phyloP scores from a whole-genome alignment of 2,113 vertebrate species.

The Romanogobio albipinnatus region DNA sequence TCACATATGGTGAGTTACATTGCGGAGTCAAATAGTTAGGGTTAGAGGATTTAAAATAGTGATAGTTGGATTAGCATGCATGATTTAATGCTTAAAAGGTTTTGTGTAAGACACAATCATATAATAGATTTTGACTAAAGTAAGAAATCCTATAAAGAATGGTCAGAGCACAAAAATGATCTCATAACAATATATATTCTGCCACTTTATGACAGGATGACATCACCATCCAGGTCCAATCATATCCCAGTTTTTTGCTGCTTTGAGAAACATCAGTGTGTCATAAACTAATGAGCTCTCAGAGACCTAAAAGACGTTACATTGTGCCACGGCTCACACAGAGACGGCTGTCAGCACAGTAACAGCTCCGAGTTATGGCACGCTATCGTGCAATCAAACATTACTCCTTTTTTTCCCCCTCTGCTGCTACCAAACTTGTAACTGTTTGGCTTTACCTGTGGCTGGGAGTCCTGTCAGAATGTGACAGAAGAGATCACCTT shows the following conservation, averaged over 20 bases:
- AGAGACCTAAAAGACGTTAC: slow-evolving; percentile 8
- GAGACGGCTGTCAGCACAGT: slow-evolving; percentile 65
- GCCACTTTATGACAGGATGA: background rate
- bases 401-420: slow-evolving; percentile 60
- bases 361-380: slow-evolving; percentile 70
- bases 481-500: slow-evolving; percentile 83
- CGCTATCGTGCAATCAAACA: slow-evolving; percentile 76
- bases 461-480: slow-evolving; percentile 80
- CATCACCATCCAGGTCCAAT: background rate
- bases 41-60: background rate
- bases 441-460: slow-evolving; percentile 74
- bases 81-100: background rate
- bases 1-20: no score
- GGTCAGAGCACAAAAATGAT: background rate
- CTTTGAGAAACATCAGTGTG: slow-evolving; percentile 40
- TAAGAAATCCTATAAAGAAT: background rate
- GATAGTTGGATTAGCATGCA: background rate
- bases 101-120: background rate
- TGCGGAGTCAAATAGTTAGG: background rate
- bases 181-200: background rate
- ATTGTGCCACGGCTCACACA: slow-evolving; percentile 19
- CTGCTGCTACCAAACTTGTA: slow-evolving; percentile 78
- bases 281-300: slow-evolving; percentile 15
- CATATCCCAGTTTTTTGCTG: slow-evolving; percentile 32
- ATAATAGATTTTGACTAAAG: background rate